A percentile compares a stretch with the other conserved stretches of the same genome.
Conservation (phyloP, 2,888 invertebrate genomes). For the Dendrolimus pini region DNA sequence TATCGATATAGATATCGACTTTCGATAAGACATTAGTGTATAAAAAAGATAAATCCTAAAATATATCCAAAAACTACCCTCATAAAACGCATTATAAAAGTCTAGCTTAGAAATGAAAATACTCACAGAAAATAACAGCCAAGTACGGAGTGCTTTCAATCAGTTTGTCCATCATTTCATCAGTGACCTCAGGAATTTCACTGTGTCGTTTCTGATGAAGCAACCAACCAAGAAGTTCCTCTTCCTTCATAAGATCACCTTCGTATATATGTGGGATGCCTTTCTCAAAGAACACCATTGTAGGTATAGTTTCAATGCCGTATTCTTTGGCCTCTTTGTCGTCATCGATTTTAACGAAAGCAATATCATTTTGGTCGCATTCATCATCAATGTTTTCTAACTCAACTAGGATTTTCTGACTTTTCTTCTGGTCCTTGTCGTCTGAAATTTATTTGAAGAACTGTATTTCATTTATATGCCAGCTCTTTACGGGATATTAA, state of each 20-base stretch:
- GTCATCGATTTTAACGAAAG: slow-evolving; percentile 94
- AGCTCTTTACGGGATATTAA: slow-evolving; percentile 52
- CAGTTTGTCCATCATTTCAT: slow-evolving; percentile 95
- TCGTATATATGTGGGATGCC: slow-evolving; percentile 85
- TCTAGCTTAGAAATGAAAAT: slow-evolving; percentile 1
- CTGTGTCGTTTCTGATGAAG: slow-evolving; percentile 93
- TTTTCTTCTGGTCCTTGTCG: slow-evolving; percentile 93
- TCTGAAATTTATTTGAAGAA: slow-evolving; percentile 78
- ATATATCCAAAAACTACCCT: no score
- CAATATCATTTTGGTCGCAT: slow-evolving; percentile 93
- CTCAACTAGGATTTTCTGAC: slow-evolving; percentile 88
- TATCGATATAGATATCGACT: no score
- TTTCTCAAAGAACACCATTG: slow-evolving; percentile 86
- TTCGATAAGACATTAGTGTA: no score
- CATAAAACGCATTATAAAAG: no score
- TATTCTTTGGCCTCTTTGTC: slow-evolving; percentile 92
- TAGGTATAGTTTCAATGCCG: slow-evolving; percentile 89
- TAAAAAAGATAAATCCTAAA: no score
- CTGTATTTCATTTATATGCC: slow-evolving; percentile 73
- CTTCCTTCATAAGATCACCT: slow-evolving; percentile 94
- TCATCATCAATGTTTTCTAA: slow-evolving; percentile 96
- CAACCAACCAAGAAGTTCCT: slow-evolving; percentile 92
- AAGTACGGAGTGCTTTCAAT: slow-evolving; percentile 87
- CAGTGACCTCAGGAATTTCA: slow-evolving; percentile 94
- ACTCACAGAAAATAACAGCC: slow-evolving; percentile 94